A percentile compares a stretch with the other conserved stretches of the same genome.
Conservation (phyloP, 2,888 invertebrate species). For the Peribatodes rhomboidaria region DNA sequence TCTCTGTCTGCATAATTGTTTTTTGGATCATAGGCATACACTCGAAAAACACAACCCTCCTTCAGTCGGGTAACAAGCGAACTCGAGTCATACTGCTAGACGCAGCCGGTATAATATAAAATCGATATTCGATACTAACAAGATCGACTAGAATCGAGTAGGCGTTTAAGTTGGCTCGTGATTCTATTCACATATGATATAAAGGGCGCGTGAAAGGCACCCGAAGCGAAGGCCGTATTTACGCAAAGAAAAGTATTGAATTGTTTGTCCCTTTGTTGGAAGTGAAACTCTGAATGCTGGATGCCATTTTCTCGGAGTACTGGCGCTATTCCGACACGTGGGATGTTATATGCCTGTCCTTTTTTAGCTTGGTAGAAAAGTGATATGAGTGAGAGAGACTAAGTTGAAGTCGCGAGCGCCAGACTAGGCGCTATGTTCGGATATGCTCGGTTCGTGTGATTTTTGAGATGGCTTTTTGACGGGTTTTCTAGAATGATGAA, state of each 20-base stretch:
- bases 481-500: neutral
- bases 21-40: no score
- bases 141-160: conserved; percentile 70
- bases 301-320: conserved; percentile 16
- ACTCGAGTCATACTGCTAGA: neutral
- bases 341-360: no score
- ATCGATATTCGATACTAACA: conserved; percentile 62
- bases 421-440: no score
- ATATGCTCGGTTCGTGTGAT: neutral
- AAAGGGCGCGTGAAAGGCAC: conserved; percentile 49
- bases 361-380: no score
- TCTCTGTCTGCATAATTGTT: no score
- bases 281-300: conserved; percentile 30
- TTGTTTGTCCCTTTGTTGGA: conserved; percentile 36
- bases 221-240: conserved; percentile 31
- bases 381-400: no score
- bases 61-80: neutral
- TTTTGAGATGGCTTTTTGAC: conserved; percentile 4
- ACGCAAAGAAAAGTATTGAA: conserved; percentile 33
- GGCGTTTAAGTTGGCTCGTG: conserved; percentile 74
- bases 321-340: no score
- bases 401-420: no score
- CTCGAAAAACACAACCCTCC: no score
- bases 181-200: conserved; percentile 71
- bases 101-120: conserved; percentile 52